Evolutionary conservation across 1,140 invertebrate genomes (phyloP), one percentile per base, ranked within the genome.

Genomic region (Polyergus mexicanus): DNA sequence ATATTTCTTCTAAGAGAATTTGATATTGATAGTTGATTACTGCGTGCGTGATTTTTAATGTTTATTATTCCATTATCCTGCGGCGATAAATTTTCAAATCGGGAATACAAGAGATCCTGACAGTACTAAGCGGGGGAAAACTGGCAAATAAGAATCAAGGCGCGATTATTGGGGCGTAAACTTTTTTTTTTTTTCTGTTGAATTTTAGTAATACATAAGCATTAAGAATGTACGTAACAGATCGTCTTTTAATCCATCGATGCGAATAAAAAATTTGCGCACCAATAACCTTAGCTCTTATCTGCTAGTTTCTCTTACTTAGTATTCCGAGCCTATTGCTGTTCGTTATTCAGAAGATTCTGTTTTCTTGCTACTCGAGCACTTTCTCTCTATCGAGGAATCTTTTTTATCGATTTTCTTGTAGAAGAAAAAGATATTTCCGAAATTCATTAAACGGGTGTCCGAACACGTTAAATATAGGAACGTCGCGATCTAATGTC

Each of bases 401-500:
- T 25, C n/a, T n/a, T 16, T 68, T 19, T 38, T 16, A 0, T 54
- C 8, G 10, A 54, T 56, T 68, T 51, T 78, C 3, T 19, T 35
- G 4, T 28, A 16, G 7, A 54, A 16, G 7, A 19, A 68, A 11
- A 3, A 19, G 16, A n/a, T 19, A 22, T n/a, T 66, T 32, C 4
- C 47, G 16, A 51, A 51, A 51, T 19, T 16, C 44, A 19, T 68
- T 6, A 69, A 71, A 44, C n/a, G 58, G 16, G 16, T 28, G 25
- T 47, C 19, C 60, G 28, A 11, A 81, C 3, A 13, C 38, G 25
- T 44, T 19, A 38, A 60, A 72, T 10, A 22, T 35, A n/a, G n/a
- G 62, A 7, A 7, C 38, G 16, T 47, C 41, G 41, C 22, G 38
- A 60, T 83, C n/a, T 62, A 74, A 47, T n/a, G 47, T 32, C 69